phyloP scores from a whole-genome alignment of 2,113 vertebrate genomes.

The Asarcornis scutulata region DNA sequence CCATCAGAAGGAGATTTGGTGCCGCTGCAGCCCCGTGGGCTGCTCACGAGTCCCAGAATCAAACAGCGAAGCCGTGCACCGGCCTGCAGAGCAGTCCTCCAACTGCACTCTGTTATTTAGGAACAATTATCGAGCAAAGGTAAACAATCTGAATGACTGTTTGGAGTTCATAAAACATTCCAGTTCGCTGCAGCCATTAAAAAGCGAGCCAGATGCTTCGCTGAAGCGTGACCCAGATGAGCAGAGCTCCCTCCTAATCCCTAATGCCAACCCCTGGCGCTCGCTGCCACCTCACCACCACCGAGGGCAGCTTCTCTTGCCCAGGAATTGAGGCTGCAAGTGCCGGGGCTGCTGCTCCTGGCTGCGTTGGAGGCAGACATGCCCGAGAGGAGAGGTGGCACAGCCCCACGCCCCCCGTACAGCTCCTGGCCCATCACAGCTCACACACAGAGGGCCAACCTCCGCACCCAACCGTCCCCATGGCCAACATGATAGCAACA shows the following conservation, averaged over 20 bases:
- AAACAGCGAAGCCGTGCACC: neutral
- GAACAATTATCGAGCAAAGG: neutral
- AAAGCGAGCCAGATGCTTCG: neutral
- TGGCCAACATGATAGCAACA: neutral
- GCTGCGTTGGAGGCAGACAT: neutral
- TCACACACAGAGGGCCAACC: neutral
- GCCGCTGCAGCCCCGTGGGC: accelerated
- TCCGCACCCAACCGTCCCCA: neutral
- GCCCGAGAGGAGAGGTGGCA: neutral
- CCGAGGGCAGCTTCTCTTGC: accelerated
- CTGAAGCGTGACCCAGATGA: neutral
- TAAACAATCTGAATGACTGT: neutral
- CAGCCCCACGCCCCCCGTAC: neutral
- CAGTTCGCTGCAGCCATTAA: neutral
- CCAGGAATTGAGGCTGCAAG: neutral
- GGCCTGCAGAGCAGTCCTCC: neutral
- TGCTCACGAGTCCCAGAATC: neutral
- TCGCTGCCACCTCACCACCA: accelerated
- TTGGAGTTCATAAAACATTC: neutral
- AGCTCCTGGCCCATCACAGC: accelerated
- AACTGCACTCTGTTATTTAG: neutral
- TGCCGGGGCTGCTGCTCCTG: neutral
- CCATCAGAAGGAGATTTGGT: neutral
- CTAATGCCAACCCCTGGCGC: accelerated
- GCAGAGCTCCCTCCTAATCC: neutral